Percentiles rank a stretch among this genome's conserved stretches.
Evolutionary conservation across 2,888 invertebrate genomes (phyloP).

Genomic region (Brenthis ino): DNA sequence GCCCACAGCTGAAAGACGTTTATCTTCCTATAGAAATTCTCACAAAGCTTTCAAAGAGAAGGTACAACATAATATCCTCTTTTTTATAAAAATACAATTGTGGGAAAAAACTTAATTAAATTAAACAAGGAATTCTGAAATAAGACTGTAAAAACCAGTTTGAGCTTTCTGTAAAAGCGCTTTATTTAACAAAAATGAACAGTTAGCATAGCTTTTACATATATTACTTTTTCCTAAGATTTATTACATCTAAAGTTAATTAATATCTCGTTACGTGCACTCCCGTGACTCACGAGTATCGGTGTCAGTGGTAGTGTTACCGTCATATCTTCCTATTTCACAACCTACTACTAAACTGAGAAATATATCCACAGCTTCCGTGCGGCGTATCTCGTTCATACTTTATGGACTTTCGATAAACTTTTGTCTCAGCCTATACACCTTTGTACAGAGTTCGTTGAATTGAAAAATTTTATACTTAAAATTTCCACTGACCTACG

Average conservation of each 20-base stretch:
- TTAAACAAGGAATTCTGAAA: too few relatives aligned
- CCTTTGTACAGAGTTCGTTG: slow-evolving; percentile 9
- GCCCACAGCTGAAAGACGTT: too few relatives aligned
- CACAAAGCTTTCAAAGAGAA: too few relatives aligned
- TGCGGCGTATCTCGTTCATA: slow-evolving; percentile 33
- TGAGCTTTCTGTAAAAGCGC: too few relatives aligned
- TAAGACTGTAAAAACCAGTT: too few relatives aligned
- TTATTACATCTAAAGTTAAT: slow-evolving; percentile 1
- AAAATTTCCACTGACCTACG: neutral
- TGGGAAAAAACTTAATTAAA: too few relatives aligned
- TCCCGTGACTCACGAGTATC: slow-evolving; percentile 66
- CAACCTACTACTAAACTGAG: slow-evolving; percentile 45
- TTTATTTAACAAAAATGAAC: too few relatives aligned
- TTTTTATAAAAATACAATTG: too few relatives aligned
- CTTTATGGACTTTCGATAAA: slow-evolving; percentile 45
- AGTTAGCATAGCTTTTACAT: too few relatives aligned
- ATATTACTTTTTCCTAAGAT: neutral
- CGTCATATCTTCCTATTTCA: slow-evolving; percentile 69
- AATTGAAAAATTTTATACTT: slow-evolving; percentile 3
- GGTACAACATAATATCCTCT: too few relatives aligned
- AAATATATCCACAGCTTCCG: slow-evolving; percentile 41
- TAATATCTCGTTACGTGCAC: slow-evolving; percentile 30
- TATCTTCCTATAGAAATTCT: too few relatives aligned
- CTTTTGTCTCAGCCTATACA: slow-evolving; percentile 21
- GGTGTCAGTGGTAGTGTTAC: slow-evolving; percentile 69